Evolutionary conservation across 2,888 invertebrate species (phyloP).

Genomic region (Dascillus cervinus): DNA sequence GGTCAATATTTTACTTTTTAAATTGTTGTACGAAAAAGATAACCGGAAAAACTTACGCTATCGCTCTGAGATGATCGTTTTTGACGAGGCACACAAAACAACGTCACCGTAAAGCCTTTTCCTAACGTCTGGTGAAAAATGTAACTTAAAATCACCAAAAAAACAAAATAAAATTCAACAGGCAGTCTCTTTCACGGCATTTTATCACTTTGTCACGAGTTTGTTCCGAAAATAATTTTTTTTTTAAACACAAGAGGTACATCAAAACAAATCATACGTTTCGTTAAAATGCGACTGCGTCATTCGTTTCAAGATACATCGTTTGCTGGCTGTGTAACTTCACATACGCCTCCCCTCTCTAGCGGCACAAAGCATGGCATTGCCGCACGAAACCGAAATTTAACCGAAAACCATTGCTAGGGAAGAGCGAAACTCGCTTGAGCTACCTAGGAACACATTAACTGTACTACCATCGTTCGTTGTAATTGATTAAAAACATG

Average conservation of each 20-base stretch:
- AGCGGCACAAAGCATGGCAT: conserved; percentile 1
- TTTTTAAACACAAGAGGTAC: no score
- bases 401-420: no score
- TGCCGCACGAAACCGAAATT: no score
- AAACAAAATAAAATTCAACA: conserved; percentile 4
- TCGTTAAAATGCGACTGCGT: conserved; percentile 14
- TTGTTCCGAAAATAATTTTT: no score
- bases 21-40: background rate
- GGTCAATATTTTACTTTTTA: no score
- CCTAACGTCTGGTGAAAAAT: conserved; percentile 9
- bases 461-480: no score
- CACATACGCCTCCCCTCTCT: conserved; percentile 1
- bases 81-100: conserved; percentile 54
- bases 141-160: no score
- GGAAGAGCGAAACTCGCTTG: no score
- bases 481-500: no score
- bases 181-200: conserved; percentile 2
- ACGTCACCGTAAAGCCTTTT: conserved; percentile 44
- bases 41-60: conserved; percentile 44
- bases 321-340: conserved; percentile 4
- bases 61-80: conserved; percentile 51
- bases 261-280: conserved; percentile 10
- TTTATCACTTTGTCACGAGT: no score
- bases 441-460: no score
- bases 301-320: conserved; percentile 7